Evolutionary conservation across 2,888 invertebrate species (phyloP).

Genomic region (Pseudanteris insignis): DNA sequence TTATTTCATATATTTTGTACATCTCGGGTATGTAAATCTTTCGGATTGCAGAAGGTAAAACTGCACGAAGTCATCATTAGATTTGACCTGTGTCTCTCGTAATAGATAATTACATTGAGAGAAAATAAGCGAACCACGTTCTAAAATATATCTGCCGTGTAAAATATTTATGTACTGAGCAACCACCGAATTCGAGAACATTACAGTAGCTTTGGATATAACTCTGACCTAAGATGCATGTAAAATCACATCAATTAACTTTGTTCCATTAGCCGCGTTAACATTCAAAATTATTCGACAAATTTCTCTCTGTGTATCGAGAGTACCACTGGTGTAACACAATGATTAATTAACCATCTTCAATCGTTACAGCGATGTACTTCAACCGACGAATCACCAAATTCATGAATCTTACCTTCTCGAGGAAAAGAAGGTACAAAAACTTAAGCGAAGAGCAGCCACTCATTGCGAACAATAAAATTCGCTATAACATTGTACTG

Average conservation of each 20-base stretch:
- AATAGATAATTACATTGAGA: slow-evolving; percentile 15
- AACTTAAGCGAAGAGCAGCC: slow-evolving; percentile 68
- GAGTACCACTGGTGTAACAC: slow-evolving; percentile 21
- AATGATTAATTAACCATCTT: slow-evolving; percentile 13
- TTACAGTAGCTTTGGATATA: too few species aligned
- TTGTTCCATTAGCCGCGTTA: too few species aligned
- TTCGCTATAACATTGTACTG: slow-evolving; percentile 41
- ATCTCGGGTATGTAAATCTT: slow-evolving; percentile 72
- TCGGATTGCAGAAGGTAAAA: slow-evolving; percentile 39
- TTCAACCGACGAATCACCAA: slow-evolving; percentile 72
- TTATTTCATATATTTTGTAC: slow-evolving; percentile 76
- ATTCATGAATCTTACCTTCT: slow-evolving; percentile 68
- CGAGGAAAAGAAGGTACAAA: slow-evolving; percentile 69
- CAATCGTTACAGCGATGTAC: slow-evolving; percentile 72
- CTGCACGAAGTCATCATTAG: slow-evolving; percentile 17
- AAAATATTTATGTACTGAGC: too few species aligned
- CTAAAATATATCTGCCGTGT: too few species aligned
- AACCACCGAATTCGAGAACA: too few species aligned
- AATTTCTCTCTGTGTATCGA: slow-evolving; percentile 33
- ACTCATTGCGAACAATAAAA: slow-evolving; percentile 54
- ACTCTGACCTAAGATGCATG: too few species aligned
- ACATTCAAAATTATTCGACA: too few species aligned
- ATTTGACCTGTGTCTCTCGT: slow-evolving; percentile 34
- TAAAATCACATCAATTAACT: too few species aligned
- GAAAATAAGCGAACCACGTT: too few species aligned